A percentile compares a stretch with the other conserved stretches of the same genome.
Conservation (phyloP, 2,797 vertebrate species). For the Cuniculus paca region DNA sequence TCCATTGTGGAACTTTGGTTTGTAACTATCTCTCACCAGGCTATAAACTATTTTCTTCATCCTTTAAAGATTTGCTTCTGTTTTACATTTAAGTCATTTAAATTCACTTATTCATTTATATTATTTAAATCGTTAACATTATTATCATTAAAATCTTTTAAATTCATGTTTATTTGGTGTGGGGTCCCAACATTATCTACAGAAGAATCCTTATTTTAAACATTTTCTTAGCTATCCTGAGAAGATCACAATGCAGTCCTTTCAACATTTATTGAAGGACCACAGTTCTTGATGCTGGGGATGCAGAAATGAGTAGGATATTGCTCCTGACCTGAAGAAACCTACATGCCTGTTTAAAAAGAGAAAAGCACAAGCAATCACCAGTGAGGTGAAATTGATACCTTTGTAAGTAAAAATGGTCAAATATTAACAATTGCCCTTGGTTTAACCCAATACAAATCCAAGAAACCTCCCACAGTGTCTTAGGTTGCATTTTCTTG, state of each 20-base stretch:
- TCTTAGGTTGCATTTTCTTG: background rate
- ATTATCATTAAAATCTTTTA: background rate
- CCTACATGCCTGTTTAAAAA: background rate
- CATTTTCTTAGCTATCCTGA: background rate
- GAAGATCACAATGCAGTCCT: background rate
- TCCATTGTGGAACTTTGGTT: background rate
- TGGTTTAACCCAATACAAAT: background rate
- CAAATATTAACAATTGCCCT: background rate
- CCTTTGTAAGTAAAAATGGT: background rate
- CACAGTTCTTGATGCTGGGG: background rate
- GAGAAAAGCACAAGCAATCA: background rate
- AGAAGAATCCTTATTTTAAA: background rate
- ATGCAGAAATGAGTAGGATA: background rate
- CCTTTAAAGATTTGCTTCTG: background rate
- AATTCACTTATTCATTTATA: background rate
- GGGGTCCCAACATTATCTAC: background rate
- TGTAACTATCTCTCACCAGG: background rate
- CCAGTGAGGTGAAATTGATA: background rate
- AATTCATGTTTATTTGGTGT: slow-evolving; percentile 25
- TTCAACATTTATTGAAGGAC: background rate
- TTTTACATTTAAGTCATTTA: slow-evolving; percentile 32
- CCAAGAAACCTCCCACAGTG: background rate
- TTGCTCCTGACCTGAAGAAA: background rate
- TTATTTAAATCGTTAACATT: background rate
- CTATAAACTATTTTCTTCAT: background rate